Percentiles rank a stretch among this genome's conserved stretches.
These are phyloP conservation scores for Bolinopsis microptera DNA, from an alignment of 37 sponge, comb jelly and placozoan genomes.

Conservation along the genomic window DNA sequence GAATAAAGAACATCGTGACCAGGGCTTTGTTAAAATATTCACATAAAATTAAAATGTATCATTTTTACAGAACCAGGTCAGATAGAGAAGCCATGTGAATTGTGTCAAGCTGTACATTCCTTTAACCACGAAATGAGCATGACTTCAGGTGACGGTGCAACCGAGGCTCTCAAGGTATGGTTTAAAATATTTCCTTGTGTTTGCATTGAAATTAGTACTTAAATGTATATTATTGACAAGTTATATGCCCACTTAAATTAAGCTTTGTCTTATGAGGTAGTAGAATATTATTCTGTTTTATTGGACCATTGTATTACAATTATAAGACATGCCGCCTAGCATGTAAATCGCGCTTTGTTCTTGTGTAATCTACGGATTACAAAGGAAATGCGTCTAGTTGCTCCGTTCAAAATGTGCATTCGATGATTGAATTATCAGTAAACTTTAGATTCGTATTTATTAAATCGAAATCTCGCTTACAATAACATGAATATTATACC, in stretches of 20 bases:
- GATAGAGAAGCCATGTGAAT: conserved; percentile 42
- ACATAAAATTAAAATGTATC: no score
- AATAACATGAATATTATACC: no score
- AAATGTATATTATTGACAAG: not conserved
- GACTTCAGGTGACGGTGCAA: not conserved
- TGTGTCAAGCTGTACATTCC: conserved; percentile 59
- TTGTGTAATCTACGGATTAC: no score
- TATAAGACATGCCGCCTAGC: not conserved
- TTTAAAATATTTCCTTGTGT: not conserved
- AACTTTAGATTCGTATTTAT: no score
- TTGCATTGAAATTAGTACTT: not conserved
- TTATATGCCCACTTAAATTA: no score
- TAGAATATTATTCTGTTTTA: not conserved
- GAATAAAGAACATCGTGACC: no score
- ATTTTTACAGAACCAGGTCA: conserved; percentile 4
- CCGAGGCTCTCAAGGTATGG: not conserved
- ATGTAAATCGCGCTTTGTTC: not conserved
- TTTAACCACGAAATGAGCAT: conserved; percentile 39
- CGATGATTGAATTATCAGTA: no score
- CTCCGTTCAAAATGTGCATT: no score
- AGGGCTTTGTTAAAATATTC: no score
- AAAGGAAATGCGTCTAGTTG: no score
- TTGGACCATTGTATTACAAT: not conserved
- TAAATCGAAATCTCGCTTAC: no score
- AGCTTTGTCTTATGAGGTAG: not conserved